Conservation (phyloP, 2,888 invertebrate species). For the Sphaerophoria taeniata region DNA sequence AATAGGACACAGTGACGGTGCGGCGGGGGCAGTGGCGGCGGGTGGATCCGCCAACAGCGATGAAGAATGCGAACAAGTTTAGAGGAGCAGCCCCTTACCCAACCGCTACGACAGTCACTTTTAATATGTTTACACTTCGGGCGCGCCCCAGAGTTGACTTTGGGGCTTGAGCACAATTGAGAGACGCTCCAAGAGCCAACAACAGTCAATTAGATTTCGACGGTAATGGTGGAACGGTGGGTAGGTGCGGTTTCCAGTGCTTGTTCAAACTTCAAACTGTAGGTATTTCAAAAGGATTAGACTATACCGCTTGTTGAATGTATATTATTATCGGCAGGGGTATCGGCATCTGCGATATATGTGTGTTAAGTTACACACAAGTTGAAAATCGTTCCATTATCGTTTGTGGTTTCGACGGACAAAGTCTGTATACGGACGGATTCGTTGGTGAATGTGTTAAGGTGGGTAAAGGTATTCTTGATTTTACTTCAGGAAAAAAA, state of each 20-base stretch:
- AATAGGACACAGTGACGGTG: no score
- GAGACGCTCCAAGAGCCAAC: slow-evolving; percentile 37
- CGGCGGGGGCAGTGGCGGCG: neutral
- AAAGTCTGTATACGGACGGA: slow-evolving; percentile 11
- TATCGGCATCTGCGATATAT: slow-evolving; percentile 22
- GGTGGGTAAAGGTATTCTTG: slow-evolving; percentile 21
- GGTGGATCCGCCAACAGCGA: neutral
- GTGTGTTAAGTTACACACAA: slow-evolving; percentile 46
- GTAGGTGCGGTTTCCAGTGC: slow-evolving; percentile 52
- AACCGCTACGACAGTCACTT: slow-evolving; percentile 25
- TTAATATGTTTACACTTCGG: slow-evolving; percentile 64
- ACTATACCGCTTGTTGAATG: slow-evolving; percentile 7
- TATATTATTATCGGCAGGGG: neutral
- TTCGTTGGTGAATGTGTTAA: no score
- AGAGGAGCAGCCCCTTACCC: slow-evolving; percentile 12
- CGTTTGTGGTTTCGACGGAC: slow-evolving; percentile 42
- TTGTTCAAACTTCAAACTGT: slow-evolving; percentile 46
- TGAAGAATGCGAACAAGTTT: neutral
- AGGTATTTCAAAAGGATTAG: slow-evolving; percentile 64
- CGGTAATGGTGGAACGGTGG: slow-evolving; percentile 13
- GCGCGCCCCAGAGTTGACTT: slow-evolving; percentile 56
- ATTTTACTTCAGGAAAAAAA: slow-evolving; percentile 23
- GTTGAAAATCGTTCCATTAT: slow-evolving; percentile 64
- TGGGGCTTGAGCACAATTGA: slow-evolving; percentile 39
- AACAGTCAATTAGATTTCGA: slow-evolving; percentile 54